These are phyloP conservation scores for Copidosoma aretas DNA, from an alignment of 2,888 invertebrate genomes.

Conservation along the genomic window DNA sequence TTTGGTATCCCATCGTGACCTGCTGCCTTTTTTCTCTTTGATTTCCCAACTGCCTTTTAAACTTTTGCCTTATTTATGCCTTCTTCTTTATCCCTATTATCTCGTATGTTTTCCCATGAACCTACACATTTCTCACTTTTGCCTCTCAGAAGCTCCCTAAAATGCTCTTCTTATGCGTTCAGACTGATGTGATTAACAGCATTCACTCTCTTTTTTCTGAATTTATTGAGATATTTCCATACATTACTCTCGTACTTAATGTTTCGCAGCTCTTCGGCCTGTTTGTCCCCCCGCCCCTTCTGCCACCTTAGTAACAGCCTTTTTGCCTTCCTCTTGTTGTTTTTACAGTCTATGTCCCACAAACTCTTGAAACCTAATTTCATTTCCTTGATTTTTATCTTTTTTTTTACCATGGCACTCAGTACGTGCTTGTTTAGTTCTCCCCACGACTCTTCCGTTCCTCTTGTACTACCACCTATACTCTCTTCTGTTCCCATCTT, in stretches of 20 bases:
- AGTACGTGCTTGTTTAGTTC: no score
- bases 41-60: slow-evolving; percentile 5
- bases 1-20: slow-evolving; percentile 36
- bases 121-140: not conserved
- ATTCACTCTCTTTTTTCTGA: not conserved
- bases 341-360: slow-evolving; percentile 9
- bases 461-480: not conserved
- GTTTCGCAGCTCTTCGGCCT: not conserved
- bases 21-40: slow-evolving; percentile 36
- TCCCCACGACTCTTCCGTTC: not conserved
- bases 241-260: not conserved
- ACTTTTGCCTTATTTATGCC: not conserved
- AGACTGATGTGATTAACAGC: not conserved
- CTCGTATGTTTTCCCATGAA: not conserved
- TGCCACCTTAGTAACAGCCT: not conserved
- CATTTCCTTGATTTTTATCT: not conserved
- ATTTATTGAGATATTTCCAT: slow-evolving; percentile 6
- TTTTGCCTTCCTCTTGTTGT: slow-evolving; percentile 22
- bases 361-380: slow-evolving; percentile 11
- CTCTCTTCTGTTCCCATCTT: not conserved
- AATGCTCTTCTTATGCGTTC: not conserved
- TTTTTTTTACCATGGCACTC: not conserved
- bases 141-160: not conserved
- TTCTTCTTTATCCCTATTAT: not conserved
- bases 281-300: not conserved